phyloP scores from a whole-genome alignment of 2,888 invertebrate species.

The Patella depressa region DNA sequence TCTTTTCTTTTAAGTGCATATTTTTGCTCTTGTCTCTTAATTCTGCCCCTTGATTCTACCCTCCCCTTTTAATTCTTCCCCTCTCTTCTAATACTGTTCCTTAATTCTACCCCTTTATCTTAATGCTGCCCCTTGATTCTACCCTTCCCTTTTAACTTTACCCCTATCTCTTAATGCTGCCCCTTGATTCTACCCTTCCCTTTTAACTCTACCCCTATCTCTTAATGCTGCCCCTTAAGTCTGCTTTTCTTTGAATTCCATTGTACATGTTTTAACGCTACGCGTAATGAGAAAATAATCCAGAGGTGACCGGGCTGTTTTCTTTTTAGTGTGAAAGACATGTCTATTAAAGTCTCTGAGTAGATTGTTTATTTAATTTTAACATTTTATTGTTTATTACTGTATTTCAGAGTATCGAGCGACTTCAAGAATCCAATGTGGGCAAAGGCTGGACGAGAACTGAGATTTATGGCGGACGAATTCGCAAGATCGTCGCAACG shows the following conservation, averaged over 20 bases:
- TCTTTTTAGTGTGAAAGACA: not conserved
- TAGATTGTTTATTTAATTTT: too few relatives aligned
- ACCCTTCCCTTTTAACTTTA: not conserved
- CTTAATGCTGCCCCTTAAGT: too few relatives aligned
- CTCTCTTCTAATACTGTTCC: too few relatives aligned
- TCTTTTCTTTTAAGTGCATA: too few relatives aligned
- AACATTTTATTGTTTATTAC: too few relatives aligned
- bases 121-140: too few relatives aligned
- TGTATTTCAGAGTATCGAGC: too few relatives aligned
- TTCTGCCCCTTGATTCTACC: too few relatives aligned
- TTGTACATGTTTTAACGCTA: not conserved
- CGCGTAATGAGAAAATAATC: not conserved
- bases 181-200: not conserved
- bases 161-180: too few relatives aligned
- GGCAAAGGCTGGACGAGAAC: constrained; percentile 56
- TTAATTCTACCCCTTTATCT: too few relatives aligned
- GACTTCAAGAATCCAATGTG: constrained; percentile 47
- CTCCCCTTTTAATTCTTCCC: too few relatives aligned
- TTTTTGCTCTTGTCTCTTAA: too few relatives aligned
- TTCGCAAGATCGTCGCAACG: constrained; percentile 60
- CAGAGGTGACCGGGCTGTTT: not conserved
- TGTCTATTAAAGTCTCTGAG: not conserved
- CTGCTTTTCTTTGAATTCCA: not conserved
- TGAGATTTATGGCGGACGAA: constrained; percentile 61
- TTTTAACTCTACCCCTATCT: not conserved